Evolutionary conservation across 2,888 invertebrate genomes (phyloP).

Genomic region (Euclidia mi): DNA sequence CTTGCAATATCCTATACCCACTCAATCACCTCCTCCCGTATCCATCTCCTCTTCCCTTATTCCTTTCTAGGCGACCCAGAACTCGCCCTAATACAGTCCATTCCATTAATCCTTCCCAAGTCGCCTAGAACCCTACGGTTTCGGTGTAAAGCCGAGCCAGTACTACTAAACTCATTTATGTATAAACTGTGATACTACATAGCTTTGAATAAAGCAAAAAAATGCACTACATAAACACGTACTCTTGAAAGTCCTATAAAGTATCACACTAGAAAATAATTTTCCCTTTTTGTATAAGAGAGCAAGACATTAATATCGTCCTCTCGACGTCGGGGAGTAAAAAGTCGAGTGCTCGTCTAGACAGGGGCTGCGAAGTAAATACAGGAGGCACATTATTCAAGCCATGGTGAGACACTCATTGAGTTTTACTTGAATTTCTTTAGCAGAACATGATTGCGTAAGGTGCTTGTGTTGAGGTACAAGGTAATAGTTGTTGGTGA

Average conservation of each 20-base stretch:
- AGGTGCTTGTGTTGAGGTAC: background rate
- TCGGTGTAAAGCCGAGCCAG: no score
- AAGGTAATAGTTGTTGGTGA: no score
- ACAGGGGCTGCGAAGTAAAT: constrained; percentile 43
- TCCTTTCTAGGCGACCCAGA: no score
- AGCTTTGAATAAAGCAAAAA: no score
- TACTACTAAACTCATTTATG: no score
- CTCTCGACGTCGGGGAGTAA: constrained; percentile 14
- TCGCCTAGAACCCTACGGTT: no score
- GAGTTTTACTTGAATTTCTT: constrained; percentile 11
- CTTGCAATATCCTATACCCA: no score
- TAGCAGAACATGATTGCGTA: background rate
- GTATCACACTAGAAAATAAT: constrained; percentile 33
- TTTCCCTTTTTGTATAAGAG: constrained; percentile 27
- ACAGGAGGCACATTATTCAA: constrained; percentile 24
- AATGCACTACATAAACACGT: background rate
- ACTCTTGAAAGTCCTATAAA: constrained; percentile 21
- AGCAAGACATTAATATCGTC: constrained; percentile 40
- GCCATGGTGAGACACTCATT: constrained; percentile 1
- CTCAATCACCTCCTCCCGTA: no score
- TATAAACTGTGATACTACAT: no score
- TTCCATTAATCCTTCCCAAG: no score
- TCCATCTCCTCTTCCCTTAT: no score
- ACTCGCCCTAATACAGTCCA: no score
- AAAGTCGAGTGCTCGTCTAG: constrained; percentile 49